phyloP scores from a whole-genome alignment of 2,888 invertebrate genomes.

The Rapana venosa region DNA sequence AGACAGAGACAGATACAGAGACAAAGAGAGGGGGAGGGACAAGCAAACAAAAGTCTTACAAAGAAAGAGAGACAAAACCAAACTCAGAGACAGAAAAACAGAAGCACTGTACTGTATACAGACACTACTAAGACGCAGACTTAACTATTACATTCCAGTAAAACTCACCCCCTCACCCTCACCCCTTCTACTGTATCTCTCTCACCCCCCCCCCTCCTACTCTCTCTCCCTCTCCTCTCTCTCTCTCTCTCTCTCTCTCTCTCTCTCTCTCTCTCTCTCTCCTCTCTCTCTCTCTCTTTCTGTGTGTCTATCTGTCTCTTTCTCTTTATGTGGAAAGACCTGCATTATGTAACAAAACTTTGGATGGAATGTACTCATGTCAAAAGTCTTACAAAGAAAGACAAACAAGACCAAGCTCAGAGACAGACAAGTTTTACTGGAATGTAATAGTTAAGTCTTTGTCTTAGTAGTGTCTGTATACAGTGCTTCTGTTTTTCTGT shows the following conservation, averaged over 20 bases:
- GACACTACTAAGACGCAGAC: no score
- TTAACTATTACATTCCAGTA: no score
- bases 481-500: neutral
- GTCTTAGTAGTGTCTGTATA: neutral
- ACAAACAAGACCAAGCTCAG: neutral
- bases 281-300: constrained; percentile 7
- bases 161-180: no score
- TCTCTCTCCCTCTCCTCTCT: neutral
- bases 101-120: neutral
- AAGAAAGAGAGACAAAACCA: neutral
- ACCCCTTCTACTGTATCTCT: no score
- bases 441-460: no score
- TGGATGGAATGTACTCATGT: no score
- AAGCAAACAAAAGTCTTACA: neutral
- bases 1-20: neutral
- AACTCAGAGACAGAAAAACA: neutral
- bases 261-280: constrained; percentile 13
- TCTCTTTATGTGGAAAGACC: no score
- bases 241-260: constrained; percentile 11
- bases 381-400: neutral
- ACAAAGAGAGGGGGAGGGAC: neutral
- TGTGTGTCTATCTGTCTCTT: neutral
- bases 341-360: no score
- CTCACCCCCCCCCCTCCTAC: neutral
- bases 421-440: no score